phyloP scores from a whole-genome alignment of 2,888 invertebrate genomes.

The Blastobasis adustella region DNA sequence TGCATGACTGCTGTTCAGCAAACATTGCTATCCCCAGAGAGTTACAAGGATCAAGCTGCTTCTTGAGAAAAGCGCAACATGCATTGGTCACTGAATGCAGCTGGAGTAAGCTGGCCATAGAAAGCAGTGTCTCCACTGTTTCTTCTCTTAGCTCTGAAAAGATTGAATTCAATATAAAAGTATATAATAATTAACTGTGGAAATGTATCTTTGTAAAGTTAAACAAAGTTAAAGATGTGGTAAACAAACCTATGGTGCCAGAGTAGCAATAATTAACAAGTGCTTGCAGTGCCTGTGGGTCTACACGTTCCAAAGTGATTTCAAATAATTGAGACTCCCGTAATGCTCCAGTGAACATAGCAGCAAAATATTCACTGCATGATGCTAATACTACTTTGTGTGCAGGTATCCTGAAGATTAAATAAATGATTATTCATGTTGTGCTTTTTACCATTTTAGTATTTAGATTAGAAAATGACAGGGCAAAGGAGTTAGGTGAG shows the following conservation, averaged over 20 bases:
- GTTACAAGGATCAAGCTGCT: constrained; percentile 94
- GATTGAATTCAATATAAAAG: constrained; percentile 6
- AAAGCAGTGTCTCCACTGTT: constrained; percentile 90
- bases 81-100: constrained; percentile 90
- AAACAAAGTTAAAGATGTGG: constrained; percentile 3
- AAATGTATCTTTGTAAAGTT: not conserved
- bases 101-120: constrained; percentile 92
- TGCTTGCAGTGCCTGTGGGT: constrained; percentile 88
- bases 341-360: constrained; percentile 94
- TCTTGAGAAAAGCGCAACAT: constrained; percentile 91
- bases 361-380: constrained; percentile 95
- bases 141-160: constrained; percentile 89
- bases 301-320: constrained; percentile 88
- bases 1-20: constrained; percentile 93
- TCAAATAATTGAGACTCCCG: constrained; percentile 89
- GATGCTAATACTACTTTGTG: constrained; percentile 93
- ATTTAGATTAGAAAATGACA: too few species aligned
- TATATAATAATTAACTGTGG: constrained; percentile 1
- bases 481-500: not conserved
- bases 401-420: constrained; percentile 78
- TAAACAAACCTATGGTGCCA: constrained; percentile 75
- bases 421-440: too few species aligned
- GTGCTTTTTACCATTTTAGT: too few species aligned
- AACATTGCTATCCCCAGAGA: constrained; percentile 95
- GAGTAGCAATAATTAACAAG: constrained; percentile 95